Conservation (phyloP, 2,113 vertebrate genomes). For the Zootoca vivipara region DNA sequence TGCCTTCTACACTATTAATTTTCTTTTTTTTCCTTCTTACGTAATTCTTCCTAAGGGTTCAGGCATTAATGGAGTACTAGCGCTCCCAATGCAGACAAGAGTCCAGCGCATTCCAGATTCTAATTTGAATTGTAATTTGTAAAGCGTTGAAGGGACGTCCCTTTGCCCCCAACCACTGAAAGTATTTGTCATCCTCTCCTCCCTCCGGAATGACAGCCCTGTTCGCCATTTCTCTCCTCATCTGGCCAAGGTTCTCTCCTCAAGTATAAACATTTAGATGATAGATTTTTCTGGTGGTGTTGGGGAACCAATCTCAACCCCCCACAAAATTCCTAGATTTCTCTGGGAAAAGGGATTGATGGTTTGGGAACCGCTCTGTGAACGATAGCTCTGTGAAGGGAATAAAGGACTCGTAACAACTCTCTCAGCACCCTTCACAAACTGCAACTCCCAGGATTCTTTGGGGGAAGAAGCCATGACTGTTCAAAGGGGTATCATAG, state of each 20-base stretch:
- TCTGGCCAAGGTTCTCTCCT: neutral
- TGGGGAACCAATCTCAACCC: no score
- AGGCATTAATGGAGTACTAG: constrained; percentile 1
- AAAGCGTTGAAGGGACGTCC: neutral
- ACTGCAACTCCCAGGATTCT: no score
- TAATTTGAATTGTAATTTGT: constrained; percentile 7
- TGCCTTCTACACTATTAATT: neutral
- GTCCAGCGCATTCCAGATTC: constrained; percentile 7
- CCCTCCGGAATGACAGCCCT: neutral
- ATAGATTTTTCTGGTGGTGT: no score
- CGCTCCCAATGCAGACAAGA: neutral
- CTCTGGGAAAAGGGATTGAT: no score
- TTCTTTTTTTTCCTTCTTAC: accelerated
- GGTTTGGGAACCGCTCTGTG: no score
- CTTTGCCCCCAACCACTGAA: neutral
- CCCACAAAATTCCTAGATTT: no score
- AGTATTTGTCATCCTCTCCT: neutral
- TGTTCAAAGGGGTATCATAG: no score
- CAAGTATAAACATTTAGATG: neutral
- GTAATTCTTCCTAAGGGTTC: neutral
- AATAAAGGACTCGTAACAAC: no score
- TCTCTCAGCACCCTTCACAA: no score
- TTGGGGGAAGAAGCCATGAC: no score
- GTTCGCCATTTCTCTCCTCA: neutral
- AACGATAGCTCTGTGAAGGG: no score